Evolutionary conservation across 2,888 invertebrate species (phyloP), one percentile per base, ranked within the genome.

Genomic region (Oscheius sp.): DNA sequence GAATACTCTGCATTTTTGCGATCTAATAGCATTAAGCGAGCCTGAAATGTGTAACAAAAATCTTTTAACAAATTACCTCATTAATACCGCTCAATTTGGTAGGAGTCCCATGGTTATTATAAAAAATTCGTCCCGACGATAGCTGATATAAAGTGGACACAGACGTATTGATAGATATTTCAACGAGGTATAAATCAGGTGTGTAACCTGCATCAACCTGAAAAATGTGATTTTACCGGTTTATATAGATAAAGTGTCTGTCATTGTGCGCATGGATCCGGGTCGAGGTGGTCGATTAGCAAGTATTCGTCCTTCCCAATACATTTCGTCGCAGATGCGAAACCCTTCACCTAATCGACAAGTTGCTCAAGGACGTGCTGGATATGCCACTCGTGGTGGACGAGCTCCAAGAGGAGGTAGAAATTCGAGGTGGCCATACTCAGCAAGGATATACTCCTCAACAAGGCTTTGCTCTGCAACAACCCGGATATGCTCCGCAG

Each of bases 101-200:
- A 20, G 55, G 55, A 34, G 20, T 34, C n/a, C 34, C 55, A 33
- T 23, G 20, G 15, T 34, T 55, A 23, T 33, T 23, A 17, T 34
- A 34, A 34, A 55, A 55, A 55, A 55, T 55, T 2, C 55, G 33
- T 10, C 55, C 55, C 6, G 55, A 55, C 2, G 55, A 55, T 1
- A 55, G 34, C 20, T 55, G 55, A 23, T 55, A 55, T 6, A 55
- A 25, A n/a, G 55, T 55, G 17, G 34, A n/a, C 8, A 55, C 55
- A 6, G 34, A 12, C 17, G 20, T 20, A 55, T 33, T 55, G 17
- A 55, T n/a, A 12, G 55, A 33, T 12, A 55, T 55, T 55, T 55
- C 34, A 17, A 55, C 34, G 2, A 55, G 20, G 17, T 23, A 34
- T 10, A 55, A 20, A 20, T 55, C 55, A 15, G 55, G 37, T 4